A percentile compares a stretch with the other conserved stretches of the same genome.
Evolutionary conservation across 2,888 invertebrate genomes (phyloP).

Genomic region (Heliconius ismenius): DNA sequence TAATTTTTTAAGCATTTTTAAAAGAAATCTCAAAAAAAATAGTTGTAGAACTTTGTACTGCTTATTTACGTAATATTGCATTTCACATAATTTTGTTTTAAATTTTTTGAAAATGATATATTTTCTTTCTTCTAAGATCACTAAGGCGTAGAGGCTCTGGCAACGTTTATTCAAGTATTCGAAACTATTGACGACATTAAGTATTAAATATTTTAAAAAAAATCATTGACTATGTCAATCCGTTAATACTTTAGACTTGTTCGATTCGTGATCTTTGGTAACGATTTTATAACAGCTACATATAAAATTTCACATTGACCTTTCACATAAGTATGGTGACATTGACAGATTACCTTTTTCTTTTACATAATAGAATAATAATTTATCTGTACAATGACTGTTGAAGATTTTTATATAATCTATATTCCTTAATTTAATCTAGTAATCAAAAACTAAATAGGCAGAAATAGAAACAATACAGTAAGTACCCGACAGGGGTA

Average conservation of each 20-base stretch:
- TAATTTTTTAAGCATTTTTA: not conserved
- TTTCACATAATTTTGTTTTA: too few species aligned
- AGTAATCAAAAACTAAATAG: not conserved
- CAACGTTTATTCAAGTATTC: too few species aligned
- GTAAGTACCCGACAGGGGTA: too few species aligned
- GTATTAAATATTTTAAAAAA: not conserved
- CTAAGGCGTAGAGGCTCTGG: too few species aligned
- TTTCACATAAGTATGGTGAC: not conserved
- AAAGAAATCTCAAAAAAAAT: not conserved
- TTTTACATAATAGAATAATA: not conserved
- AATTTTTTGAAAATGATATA: too few species aligned
- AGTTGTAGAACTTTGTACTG: not conserved
- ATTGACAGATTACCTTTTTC: not conserved
- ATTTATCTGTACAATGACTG: not conserved
- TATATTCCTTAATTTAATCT: not conserved
- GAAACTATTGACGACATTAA: too few species aligned
- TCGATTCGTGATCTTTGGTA: not conserved
- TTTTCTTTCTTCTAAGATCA: too few species aligned
- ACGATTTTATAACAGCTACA: not conserved
- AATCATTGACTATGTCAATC: not conserved
- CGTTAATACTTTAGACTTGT: too few species aligned
- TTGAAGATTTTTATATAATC: not conserved
- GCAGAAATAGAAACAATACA: too few species aligned
- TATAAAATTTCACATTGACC: not conserved
- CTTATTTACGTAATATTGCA: too few species aligned